These are phyloP conservation scores for Opisthograptis luteolata DNA, from an alignment of 2,888 invertebrate genomes.

Conservation along the genomic window DNA sequence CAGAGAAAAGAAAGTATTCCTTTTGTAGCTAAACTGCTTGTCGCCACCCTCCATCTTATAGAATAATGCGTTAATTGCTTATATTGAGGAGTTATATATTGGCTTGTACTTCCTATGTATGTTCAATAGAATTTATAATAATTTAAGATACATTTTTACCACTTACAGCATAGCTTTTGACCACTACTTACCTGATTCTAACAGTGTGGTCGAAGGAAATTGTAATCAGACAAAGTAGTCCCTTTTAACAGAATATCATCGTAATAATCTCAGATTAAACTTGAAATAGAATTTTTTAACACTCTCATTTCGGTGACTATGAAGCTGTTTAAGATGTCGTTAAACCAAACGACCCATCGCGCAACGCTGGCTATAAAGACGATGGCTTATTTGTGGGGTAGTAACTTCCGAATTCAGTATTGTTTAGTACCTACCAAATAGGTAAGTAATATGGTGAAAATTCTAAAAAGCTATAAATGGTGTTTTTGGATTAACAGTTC, in stretches of 20 bases:
- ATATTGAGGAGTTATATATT: no score
- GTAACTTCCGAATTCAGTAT: constrained; percentile 28
- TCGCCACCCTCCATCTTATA: no score
- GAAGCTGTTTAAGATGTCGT: constrained; percentile 35
- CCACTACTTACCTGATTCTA: no score
- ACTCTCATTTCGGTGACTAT: constrained; percentile 25
- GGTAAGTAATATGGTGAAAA: constrained; percentile 1
- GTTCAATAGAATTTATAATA: no score
- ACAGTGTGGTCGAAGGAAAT: not conserved
- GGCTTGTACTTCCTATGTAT: no score
- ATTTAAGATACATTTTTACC: no score
- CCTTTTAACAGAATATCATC: constrained; percentile 6
- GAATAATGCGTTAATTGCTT: no score
- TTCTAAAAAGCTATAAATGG: not conserved
- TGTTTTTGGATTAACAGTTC: not conserved
- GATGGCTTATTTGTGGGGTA: constrained; percentile 35
- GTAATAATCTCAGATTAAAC: constrained; percentile 18
- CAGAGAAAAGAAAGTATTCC: no score
- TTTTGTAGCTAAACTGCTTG: no score
- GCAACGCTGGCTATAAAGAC: constrained; percentile 32
- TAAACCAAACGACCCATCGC: constrained; percentile 34
- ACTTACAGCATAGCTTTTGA: no score
- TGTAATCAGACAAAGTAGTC: constrained; percentile 1
- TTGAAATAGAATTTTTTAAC: constrained; percentile 29
- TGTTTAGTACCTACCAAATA: constrained; percentile 19